Conservation (phyloP, 2,797 vertebrate genomes). For the Sorex maritimensis region DNA sequence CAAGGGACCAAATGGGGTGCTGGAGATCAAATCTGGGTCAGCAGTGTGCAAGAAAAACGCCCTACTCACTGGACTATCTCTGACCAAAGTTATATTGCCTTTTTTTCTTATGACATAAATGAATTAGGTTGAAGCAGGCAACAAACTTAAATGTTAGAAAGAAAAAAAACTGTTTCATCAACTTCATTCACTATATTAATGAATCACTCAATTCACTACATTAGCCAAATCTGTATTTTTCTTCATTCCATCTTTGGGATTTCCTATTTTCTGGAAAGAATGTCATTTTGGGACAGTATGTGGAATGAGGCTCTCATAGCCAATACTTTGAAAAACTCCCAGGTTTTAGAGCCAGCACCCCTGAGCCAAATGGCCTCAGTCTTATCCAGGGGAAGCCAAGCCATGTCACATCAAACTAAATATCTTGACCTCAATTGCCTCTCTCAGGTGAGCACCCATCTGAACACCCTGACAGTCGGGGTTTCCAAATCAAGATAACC, state of each 20-base stretch:
- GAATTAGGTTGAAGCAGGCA: constrained; percentile 1
- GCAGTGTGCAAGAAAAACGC: too few relatives aligned
- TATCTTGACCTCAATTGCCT: too few relatives aligned
- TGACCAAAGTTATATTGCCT: neutral
- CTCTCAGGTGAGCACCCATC: too few relatives aligned
- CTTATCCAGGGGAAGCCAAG: too few relatives aligned
- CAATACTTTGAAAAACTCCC: neutral
- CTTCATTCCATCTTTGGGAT: neutral
- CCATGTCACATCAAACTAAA: too few relatives aligned
- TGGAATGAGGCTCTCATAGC: neutral
- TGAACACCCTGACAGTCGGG: too few relatives aligned
- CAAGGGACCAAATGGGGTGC: too few relatives aligned
- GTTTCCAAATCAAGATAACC: too few relatives aligned
- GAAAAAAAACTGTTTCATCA: constrained; percentile 24
- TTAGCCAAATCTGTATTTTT: neutral
- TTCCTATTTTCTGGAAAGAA: constrained; percentile 46
- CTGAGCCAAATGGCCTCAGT: too few relatives aligned
- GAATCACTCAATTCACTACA: constrained; percentile 7
- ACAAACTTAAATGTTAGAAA: constrained; percentile 51
- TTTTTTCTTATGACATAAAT: neutral
- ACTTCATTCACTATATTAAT: constrained; percentile 37
- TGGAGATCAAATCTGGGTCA: too few relatives aligned
- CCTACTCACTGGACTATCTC: too few relatives aligned
- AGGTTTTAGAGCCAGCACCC: neutral
- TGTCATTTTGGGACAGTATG: constrained; percentile 26